These are phyloP conservation scores for Drosophila yooni DNA, from an alignment of 2,888 invertebrate species.

Conservation along the genomic window DNA sequence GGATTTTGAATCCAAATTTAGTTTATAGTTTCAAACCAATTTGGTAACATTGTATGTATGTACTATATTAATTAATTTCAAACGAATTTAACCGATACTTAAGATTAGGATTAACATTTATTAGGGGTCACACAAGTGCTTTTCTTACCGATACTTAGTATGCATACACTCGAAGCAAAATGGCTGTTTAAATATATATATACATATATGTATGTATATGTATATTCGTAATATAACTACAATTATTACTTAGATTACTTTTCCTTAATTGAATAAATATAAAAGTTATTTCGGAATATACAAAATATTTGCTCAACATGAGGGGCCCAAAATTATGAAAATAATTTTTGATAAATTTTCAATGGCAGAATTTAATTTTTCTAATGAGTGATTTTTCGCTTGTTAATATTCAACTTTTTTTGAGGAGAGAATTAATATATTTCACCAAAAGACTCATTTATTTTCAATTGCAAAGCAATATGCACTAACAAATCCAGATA, in stretches of 20 bases:
- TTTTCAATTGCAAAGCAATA: background rate
- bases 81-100: conserved; percentile 61
- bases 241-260: conserved; percentile 25
- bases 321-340: background rate
- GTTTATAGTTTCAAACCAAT: conserved; percentile 53
- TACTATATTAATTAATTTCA: conserved; percentile 35
- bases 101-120: conserved; percentile 30
- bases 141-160: conserved; percentile 24
- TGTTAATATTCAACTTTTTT: background rate
- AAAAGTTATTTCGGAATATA: conserved; percentile 34
- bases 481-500: background rate
- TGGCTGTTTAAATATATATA: conserved; percentile 17
- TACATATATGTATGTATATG: conserved; percentile 5
- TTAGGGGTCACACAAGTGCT: conserved; percentile 31
- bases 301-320: conserved; percentile 31
- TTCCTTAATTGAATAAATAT: conserved; percentile 26
- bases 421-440: background rate
- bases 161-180: conserved; percentile 12
- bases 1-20: conserved; percentile 54
- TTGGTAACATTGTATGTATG: conserved; percentile 56
- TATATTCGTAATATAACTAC: conserved; percentile 11
- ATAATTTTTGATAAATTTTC: background rate
- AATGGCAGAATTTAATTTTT: background rate
- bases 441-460: background rate
- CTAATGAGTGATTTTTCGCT: background rate